A percentile compares a stretch with the other conserved stretches of the same genome.
Evolutionary conservation across 2,113 vertebrate genomes (phyloP).

Genomic region (Syngnathus floridae): DNA sequence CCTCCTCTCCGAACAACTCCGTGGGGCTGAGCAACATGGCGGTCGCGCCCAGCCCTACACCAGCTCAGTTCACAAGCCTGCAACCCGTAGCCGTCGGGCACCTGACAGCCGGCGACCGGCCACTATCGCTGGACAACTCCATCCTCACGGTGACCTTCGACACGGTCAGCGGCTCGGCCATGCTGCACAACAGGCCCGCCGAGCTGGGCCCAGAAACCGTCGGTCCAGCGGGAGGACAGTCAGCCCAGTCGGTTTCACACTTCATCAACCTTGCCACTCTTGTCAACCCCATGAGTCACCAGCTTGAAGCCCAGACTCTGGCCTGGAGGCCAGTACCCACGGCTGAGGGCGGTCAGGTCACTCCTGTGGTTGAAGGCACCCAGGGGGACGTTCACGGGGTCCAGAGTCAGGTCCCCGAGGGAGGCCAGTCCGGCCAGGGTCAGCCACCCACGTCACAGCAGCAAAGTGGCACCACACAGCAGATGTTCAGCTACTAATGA

Average conservation of each 20-base stretch:
- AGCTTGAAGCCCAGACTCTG: conserved; percentile 81
- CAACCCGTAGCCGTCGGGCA: conserved; percentile 89
- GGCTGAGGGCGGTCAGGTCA: conserved; percentile 61
- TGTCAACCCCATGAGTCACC: conserved; percentile 87
- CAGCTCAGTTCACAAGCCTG: conserved; percentile 88
- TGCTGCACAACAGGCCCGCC: conserved; percentile 84
- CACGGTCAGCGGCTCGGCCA: conserved; percentile 82
- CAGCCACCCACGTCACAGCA: conserved; percentile 57
- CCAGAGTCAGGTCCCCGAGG: conserved; percentile 62
- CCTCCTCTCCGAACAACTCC: conserved; percentile 74
- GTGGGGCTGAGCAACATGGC: conserved; percentile 90
- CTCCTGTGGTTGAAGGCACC: conserved; percentile 40
- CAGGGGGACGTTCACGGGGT: conserved; percentile 57
- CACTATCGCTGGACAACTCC: conserved; percentile 90
- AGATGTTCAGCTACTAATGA: conserved; percentile 88
- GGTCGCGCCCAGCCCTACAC: conserved; percentile 78
- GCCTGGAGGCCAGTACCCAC: conserved; percentile 81
- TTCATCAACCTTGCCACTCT: conserved; percentile 95
- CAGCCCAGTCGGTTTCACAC: conserved; percentile 82
- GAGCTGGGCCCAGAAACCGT: conserved; percentile 77
- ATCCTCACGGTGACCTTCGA: conserved; percentile 97
- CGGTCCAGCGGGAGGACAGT: conserved; percentile 35
- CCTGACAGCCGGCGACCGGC: conserved; percentile 77
- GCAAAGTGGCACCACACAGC: conserved; percentile 65
- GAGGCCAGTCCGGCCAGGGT: conserved; percentile 31